phyloP scores from a whole-genome alignment of 2,888 invertebrate species.

The Drosophila villosipedis region DNA sequence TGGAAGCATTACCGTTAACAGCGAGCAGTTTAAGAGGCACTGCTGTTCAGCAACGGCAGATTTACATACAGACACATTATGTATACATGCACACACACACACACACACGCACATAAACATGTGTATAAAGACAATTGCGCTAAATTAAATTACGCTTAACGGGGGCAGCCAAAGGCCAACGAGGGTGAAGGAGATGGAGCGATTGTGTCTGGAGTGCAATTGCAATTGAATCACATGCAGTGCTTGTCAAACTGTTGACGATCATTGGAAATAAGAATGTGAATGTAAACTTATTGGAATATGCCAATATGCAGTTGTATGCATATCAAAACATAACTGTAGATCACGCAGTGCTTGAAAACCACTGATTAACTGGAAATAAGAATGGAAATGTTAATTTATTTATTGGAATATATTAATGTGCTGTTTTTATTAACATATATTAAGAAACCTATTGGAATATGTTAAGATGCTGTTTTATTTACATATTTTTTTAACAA shows the following conservation, averaged over 20 bases:
- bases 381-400: neutral
- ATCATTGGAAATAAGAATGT: neutral
- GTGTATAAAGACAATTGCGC: conserved; percentile 55
- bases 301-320: neutral
- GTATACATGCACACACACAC: neutral
- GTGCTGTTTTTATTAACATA: neutral
- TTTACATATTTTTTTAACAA: neutral
- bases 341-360: neutral
- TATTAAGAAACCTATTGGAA: neutral
- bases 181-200: conserved; percentile 16
- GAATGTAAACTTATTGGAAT: neutral
- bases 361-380: neutral
- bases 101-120: neutral
- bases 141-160: conserved; percentile 75
- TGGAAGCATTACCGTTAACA: conserved; percentile 52
- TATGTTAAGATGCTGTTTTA: neutral
- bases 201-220: conserved; percentile 12
- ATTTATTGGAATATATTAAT: neutral
- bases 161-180: conserved; percentile 63
- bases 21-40: conserved; percentile 40
- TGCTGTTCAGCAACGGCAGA: conserved; percentile 44
- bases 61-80: conserved; percentile 37
- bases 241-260: conserved; percentile 34
- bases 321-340: neutral
- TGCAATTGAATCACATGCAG: conserved; percentile 30